Evolutionary conservation across 2,888 invertebrate genomes (phyloP).

Genomic region (Drosophila bunnanda): DNA sequence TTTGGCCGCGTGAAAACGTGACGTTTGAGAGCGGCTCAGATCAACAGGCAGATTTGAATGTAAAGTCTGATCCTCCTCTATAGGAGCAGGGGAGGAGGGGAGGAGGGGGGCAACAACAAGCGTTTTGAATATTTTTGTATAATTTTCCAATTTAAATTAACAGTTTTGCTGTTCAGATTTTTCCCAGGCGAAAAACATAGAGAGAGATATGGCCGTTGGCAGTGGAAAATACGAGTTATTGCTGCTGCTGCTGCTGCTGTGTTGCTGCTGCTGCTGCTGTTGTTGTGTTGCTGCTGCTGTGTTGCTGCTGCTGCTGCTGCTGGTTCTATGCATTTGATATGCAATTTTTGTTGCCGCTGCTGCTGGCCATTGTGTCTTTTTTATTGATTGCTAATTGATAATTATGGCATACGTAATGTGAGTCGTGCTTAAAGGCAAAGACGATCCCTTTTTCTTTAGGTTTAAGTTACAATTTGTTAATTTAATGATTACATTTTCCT

Average conservation of each 20-base stretch:
- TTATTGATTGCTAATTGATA: conserved; percentile 82
- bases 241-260: conserved; percentile 38
- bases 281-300: conserved; percentile 32
- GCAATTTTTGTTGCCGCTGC: conserved; percentile 49
- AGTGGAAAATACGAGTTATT: conserved; percentile 58
- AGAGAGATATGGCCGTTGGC: conserved; percentile 61
- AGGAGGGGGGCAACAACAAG: conserved; percentile 43
- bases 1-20: conserved; percentile 83
- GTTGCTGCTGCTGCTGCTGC: conserved; percentile 26
- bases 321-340: conserved; percentile 62
- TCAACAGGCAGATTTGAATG: conserved; percentile 76
- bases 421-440: conserved; percentile 26
- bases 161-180: conserved; percentile 64
- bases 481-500: not conserved
- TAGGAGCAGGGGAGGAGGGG: no score
- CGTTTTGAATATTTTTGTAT: conserved; percentile 82
- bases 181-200: conserved; percentile 77
- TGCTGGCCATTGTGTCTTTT: conserved; percentile 55
- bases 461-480: not conserved
- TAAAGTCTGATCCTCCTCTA: conserved; percentile 42
- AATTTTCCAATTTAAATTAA: conserved; percentile 84
- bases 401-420: conserved; percentile 63
- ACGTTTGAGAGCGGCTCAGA: conserved; percentile 79
- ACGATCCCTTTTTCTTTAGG: not conserved
- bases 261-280: conserved; percentile 37